Percentiles rank a stretch among this genome's conserved stretches.
Conservation (phyloP, 2,888 invertebrate species). For the Alentia gelatinosa region DNA sequence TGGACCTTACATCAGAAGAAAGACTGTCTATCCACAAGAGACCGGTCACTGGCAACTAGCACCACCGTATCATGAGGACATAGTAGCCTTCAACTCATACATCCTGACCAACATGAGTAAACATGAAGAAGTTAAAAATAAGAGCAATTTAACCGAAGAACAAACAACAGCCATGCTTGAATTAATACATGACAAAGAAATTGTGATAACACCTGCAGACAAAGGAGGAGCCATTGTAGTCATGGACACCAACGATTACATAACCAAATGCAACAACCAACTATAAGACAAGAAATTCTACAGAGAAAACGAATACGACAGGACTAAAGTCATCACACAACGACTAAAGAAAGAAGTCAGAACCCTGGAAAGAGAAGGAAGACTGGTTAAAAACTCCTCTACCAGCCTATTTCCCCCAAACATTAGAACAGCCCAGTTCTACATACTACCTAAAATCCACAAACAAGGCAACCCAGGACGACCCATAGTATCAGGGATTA, state of each 20-base stretch:
- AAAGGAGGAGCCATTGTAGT: slow-evolving; percentile 25
- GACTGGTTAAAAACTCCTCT: background rate
- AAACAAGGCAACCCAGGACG: background rate
- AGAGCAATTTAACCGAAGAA: too few relatives aligned
- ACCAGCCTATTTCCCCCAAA: background rate
- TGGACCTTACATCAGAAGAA: background rate
- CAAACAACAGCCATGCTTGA: background rate
- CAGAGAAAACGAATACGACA: background rate
- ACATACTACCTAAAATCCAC: slow-evolving; percentile 30
- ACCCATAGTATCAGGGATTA: too few relatives aligned
- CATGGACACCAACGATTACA: slow-evolving; percentile 23
- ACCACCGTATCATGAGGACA: background rate
- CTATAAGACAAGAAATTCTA: background rate
- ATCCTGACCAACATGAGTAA: background rate
- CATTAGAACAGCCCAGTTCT: background rate
- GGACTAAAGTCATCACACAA: background rate
- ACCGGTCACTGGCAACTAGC: background rate
- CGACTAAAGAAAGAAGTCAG: background rate
- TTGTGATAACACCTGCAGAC: background rate
- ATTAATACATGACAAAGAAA: background rate
- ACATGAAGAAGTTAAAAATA: background rate
- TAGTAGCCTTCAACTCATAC: too few relatives aligned
- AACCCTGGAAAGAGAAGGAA: background rate
- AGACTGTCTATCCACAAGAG: background rate
- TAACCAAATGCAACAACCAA: background rate